Evolutionary conservation across 92 coral and sea anemone species (phyloP), one percentile per base, ranked within the genome.

Genomic region (Zoanthus gigantus): DNA sequence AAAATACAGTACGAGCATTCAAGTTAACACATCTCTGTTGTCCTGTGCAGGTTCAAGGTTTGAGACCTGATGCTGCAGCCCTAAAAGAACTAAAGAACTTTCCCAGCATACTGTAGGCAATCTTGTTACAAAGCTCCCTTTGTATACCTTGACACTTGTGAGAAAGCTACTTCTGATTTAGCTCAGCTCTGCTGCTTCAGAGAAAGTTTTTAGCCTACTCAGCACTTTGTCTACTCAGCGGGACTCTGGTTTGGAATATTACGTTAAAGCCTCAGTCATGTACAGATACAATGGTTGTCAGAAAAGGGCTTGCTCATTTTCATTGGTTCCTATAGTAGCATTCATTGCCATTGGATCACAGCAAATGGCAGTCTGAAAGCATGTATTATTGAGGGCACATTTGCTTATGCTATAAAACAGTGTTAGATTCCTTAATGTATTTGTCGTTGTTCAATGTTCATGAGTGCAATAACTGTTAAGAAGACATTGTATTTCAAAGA

Each of bases 391-490:
- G 44, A 69, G 16, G 45, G 74, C 2, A 69, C 46, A 69, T 69
- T 69, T 69, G 30, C 44, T 69, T 69, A 30, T 69, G 74, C 74
- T 69, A 28, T 30, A 69, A 69, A 23, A 23, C 23, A 23, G 23
- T 23, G 23, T 23, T 23, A 23, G 23, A 23, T 23, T 23, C 23
- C 23, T 23, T 23, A 23, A 23, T 23, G 23, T 23, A 23, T 23
- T 23, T 23, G 23, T 23, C 0, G 23, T 23, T 69, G 74, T 69
- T 69, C 74, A 69, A 5, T 69, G 74, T 69, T 30, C 74, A 69
- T 69, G 74, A 66, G 37, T 66, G 31, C 72, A 66, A 66, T 66
- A 32, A 18, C 72, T 66, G 72, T 66, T 66, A 66, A 69, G 74
- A 69, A 29, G 46, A 69, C 47, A 69, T 7, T 0, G 74, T 28